phyloP scores from a whole-genome alignment of 2,888 invertebrate species.

The Euproctis similis region DNA sequence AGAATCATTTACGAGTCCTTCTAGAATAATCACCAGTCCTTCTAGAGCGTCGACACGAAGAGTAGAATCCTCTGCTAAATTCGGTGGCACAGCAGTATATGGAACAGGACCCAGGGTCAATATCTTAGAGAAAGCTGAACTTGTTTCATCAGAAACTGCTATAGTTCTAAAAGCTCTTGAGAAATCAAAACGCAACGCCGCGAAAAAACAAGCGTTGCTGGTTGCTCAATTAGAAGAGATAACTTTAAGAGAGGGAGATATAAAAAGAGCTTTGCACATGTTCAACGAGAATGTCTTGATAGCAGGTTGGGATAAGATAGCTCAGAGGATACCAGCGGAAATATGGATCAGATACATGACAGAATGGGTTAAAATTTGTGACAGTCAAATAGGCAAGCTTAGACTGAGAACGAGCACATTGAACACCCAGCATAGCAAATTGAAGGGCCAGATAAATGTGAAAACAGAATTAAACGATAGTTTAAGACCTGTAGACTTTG shows the following conservation, averaged over 20 bases:
- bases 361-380: conserved; percentile 75
- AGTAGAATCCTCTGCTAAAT: conserved; percentile 50
- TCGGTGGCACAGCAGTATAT: conserved; percentile 46
- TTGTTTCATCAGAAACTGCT: conserved; percentile 68
- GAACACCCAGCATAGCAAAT: conserved; percentile 69
- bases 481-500: conserved; percentile 78
- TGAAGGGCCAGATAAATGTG: conserved; percentile 69
- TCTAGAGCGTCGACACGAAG: conserved; percentile 41
- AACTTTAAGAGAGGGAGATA: conserved; percentile 63
- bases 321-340: conserved; percentile 78
- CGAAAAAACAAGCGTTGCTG: conserved; percentile 51
- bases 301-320: conserved; percentile 73
- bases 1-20: conserved; percentile 41
- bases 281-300: conserved; percentile 72
- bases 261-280: conserved; percentile 54
- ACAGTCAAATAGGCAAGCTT: conserved; percentile 75
- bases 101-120: conserved; percentile 63
- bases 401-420: conserved; percentile 74
- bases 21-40: conserved; percentile 36
- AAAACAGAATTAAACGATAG: conserved; percentile 76
- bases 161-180: conserved; percentile 45
- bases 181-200: conserved; percentile 38
- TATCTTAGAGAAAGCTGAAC: conserved; percentile 64
- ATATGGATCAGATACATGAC: conserved; percentile 76
- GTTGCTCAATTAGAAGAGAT: conserved; percentile 76